These are phyloP conservation scores for Dendronephthya gigantea DNA, from an alignment of 64 coral and sea anemone species.

Conservation along the genomic window DNA sequence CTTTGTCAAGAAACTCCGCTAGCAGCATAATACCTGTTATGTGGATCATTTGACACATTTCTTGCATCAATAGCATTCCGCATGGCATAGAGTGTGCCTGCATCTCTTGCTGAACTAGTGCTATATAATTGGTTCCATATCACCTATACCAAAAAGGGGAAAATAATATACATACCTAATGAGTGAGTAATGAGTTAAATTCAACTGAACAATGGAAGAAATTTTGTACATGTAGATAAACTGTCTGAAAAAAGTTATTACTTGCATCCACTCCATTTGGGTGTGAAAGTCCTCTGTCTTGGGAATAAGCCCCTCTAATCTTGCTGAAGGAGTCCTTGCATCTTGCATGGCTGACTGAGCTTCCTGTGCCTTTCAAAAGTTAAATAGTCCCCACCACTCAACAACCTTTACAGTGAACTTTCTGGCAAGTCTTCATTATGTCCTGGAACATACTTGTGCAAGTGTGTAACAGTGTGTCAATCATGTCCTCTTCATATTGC, in stretches of 20 bases:
- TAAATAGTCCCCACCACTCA: slow-evolving; percentile 19
- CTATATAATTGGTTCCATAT: slow-evolving; percentile 52
- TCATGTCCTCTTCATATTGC: neutral
- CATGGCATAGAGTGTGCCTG: slow-evolving; percentile 34
- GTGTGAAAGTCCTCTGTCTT: slow-evolving; percentile 54
- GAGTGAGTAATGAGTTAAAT: too few species aligned
- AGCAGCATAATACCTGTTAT: slow-evolving; percentile 44
- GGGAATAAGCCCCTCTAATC: slow-evolving; percentile 21
- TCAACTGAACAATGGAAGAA: neutral
- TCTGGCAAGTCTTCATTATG: neutral
- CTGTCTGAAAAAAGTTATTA: neutral
- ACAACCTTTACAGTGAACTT: neutral
- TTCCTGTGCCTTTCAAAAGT: neutral
- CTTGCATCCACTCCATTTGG: slow-evolving; percentile 38
- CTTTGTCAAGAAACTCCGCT: slow-evolving; percentile 47
- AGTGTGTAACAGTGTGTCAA: neutral
- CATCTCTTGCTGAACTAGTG: slow-evolving; percentile 27
- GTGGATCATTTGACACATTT: slow-evolving; percentile 38
- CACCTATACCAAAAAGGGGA: slow-evolving; percentile 15
- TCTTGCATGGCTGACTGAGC: slow-evolving; percentile 31
- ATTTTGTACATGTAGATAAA: neutral
- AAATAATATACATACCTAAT: neutral
- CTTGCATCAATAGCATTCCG: slow-evolving; percentile 50
- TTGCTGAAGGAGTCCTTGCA: slow-evolving; percentile 29
- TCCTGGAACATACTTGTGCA: slow-evolving; percentile 8